Percentiles rank a stretch among this genome's conserved stretches.
phyloP scores from a whole-genome alignment of 1,140 invertebrate species.

The Euura lappo region DNA sequence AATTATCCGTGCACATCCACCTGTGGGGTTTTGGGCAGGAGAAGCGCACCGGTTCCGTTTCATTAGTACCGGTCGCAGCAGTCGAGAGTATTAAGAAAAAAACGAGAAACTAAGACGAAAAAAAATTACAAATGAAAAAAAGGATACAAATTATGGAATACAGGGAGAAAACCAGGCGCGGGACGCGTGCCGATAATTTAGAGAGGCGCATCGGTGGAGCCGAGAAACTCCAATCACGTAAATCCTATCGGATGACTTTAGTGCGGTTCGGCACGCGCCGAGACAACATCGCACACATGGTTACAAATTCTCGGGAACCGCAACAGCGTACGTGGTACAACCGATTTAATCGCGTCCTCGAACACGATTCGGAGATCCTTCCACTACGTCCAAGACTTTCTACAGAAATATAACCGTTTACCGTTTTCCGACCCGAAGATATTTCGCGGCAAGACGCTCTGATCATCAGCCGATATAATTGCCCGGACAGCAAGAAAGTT shows the following conservation, averaged over 20 bases:
- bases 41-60: neutral
- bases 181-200: neutral
- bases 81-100: neutral
- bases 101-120: neutral
- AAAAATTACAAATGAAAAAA: neutral
- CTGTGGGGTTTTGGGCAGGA: neutral
- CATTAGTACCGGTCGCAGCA: neutral
- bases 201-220: neutral
- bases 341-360: constrained; percentile 2
- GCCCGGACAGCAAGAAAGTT: no score
- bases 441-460: no score
- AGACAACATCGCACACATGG: no score
- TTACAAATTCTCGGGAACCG: no score
- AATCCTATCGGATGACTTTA: neutral
- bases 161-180: no score
- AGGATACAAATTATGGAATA: no score
- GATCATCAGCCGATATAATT: no score
- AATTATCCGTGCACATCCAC: neutral
- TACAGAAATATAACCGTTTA: neutral
- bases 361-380: neutral
- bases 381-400: neutral
- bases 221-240: neutral
- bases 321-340: neutral
- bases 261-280: no score
- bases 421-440: neutral